Evolutionary conservation across 2,113 vertebrate genomes (phyloP), one percentile per base, ranked within the genome.

Genomic region (Atractosteus spatula): DNA sequence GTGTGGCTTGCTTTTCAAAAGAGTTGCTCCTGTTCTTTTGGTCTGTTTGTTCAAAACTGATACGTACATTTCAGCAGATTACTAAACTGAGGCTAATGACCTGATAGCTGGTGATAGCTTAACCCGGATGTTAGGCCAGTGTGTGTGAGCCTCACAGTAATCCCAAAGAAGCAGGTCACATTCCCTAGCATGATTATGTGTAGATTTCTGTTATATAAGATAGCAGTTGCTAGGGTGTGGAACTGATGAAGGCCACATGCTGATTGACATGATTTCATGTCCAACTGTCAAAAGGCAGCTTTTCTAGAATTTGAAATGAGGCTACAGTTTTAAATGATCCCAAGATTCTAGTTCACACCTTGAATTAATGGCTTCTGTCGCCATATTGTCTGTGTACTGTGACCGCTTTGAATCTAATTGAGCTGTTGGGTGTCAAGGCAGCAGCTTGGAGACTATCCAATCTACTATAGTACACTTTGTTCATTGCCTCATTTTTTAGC

Each of bases 191-290:
- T 41, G 45, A 70, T 68, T 64, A 55, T 54, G 7, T 74, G 71
- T 68, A 67, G 74, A 82, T 80, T 71, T 74, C 3, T 55, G 56
- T 83, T 83, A 76, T 70, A 72, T 68, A 83, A 86, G 41, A 41
- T 41, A 41, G 12, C 62, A 65, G 62, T 65, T 65, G 17, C 41
- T 65, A 7, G 41, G 62, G 62, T 65, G 41, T 16, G n/a, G 57
- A 59, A 7, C 47, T 59, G 57, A 16, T n/a, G 14, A 13, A n/a
- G 11, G 2, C 11, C 11, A n/a, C 11, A n/a, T 59, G 57, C 57
- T 16, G 13, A 59, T 13, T 59, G 57, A n/a, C 12, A 59, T 59
- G 57, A 7, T 51, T 51, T n/a, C 4, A 13, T 4, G 57, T 59
- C 57, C 14, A 13, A 16, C 57, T 16, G 12, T 59, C 56, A 59